Evolutionary conservation across 2,888 invertebrate species (phyloP).

Genomic region (Drosophila monieri): DNA sequence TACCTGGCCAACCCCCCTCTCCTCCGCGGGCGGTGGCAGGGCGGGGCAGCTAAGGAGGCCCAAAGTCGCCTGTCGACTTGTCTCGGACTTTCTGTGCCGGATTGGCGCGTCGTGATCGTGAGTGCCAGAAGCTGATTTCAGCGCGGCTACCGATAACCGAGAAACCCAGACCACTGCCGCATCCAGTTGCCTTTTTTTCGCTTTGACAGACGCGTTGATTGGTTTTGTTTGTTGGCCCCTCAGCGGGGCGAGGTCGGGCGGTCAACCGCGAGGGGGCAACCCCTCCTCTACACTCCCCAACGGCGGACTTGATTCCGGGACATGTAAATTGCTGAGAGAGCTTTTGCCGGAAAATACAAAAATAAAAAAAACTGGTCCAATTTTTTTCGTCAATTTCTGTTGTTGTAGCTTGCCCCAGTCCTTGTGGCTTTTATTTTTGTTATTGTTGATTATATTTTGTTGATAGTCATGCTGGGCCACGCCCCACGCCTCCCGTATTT

Average conservation of each 20-base stretch:
- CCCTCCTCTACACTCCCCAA: not conserved
- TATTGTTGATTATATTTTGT: conserved; percentile 65
- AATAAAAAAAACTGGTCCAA: conserved; percentile 62
- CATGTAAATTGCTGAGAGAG: conserved; percentile 79
- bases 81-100: conserved; percentile 27
- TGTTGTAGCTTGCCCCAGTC: not conserved
- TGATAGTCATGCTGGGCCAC: conserved; percentile 67
- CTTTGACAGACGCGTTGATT: conserved; percentile 79
- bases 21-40: not conserved
- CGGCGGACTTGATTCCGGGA: conserved; percentile 53
- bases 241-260: not conserved
- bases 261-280: not conserved
- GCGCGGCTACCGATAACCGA: conserved; percentile 81
- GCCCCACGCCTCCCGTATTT: conserved; percentile 55
- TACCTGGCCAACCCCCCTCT: not conserved
- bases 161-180: conserved; percentile 27
- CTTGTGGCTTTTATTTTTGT: conserved; percentile 28
- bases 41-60: conserved; percentile 6
- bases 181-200: conserved; percentile 51
- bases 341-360: conserved; percentile 23
- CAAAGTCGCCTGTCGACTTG: conserved; percentile 22
- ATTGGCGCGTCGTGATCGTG: conserved; percentile 70
- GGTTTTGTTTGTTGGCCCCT: conserved; percentile 64
- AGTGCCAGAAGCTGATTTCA: conserved; percentile 82
- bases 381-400: conserved; percentile 55